Conservation (phyloP, 2,888 invertebrate species). For the Mimumesa dahlbomi region DNA sequence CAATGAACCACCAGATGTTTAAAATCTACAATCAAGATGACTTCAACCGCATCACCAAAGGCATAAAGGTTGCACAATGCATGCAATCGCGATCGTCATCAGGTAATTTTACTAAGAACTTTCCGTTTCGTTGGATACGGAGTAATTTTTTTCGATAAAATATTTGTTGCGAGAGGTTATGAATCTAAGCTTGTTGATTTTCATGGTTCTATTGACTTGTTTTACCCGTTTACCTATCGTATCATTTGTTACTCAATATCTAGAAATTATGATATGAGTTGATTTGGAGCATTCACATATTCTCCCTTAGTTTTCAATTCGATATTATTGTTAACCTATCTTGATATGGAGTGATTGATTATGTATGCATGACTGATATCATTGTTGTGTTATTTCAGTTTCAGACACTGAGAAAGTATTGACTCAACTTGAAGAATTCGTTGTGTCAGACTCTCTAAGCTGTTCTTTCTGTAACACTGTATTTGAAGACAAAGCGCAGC, state of each 20-base stretch:
- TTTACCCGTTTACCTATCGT: neutral
- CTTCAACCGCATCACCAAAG: constrained; percentile 81
- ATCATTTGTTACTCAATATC: constrained; percentile 5
- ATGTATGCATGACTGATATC: neutral
- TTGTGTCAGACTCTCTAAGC: constrained; percentile 79
- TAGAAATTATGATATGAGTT: neutral
- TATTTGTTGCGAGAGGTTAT: neutral
- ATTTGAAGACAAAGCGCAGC: constrained; percentile 84
- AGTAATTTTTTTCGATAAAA: neutral
- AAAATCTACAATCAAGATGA: constrained; percentile 82
- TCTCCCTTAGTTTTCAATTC: neutral
- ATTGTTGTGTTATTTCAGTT: constrained; percentile 26
- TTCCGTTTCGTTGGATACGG: neutral
- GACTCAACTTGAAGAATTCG: constrained; percentile 75
- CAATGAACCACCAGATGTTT: constrained; percentile 76
- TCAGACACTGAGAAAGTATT: constrained; percentile 68
- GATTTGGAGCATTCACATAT: neutral
- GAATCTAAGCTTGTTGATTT: neutral
- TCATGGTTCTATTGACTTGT: neutral
- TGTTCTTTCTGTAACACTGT: constrained; percentile 82
- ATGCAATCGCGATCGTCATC: constrained; percentile 82
- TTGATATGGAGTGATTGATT: neutral
- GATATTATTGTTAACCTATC: neutral
- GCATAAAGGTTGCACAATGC: constrained; percentile 83
- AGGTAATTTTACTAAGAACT: constrained; percentile 76